Conservation (phyloP, 2,888 invertebrate genomes). For the Subacronicta megacephala region DNA sequence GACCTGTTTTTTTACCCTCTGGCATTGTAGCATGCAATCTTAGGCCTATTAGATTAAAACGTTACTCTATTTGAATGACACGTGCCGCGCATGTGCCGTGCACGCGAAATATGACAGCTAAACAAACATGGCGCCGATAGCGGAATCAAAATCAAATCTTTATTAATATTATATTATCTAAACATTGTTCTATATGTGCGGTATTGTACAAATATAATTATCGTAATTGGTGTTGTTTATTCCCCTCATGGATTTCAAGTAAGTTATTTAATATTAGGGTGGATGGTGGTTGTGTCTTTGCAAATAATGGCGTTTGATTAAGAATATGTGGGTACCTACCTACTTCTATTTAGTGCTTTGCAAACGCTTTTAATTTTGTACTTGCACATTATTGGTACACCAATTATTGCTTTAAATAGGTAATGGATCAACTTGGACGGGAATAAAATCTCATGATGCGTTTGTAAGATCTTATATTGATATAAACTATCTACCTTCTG, state of each 20-base stretch:
- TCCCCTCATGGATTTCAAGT: conserved; percentile 69
- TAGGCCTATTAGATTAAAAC: conserved; percentile 80
- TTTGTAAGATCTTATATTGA: too few relatives aligned
- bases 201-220: conserved; percentile 83
- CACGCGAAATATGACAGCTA: conserved; percentile 81
- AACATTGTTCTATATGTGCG: conserved; percentile 76
- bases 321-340: too few relatives aligned
- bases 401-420: too few relatives aligned
- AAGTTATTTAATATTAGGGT: conserved; percentile 69
- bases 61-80: conserved; percentile 69
- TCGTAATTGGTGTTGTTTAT: conserved; percentile 79
- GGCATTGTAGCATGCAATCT: conserved; percentile 65
- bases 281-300: conserved; percentile 64
- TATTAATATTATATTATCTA: conserved; percentile 84
- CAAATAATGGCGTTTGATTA: conserved; percentile 58
- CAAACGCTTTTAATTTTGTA: too few relatives aligned
- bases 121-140: conserved; percentile 84
- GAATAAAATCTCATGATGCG: too few relatives aligned
- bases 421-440: too few relatives aligned
- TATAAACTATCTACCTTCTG: too few relatives aligned
- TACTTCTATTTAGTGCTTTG: too few relatives aligned
- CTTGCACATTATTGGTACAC: too few relatives aligned
- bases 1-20: conserved; percentile 62
- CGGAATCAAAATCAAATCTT: conserved; percentile 79
- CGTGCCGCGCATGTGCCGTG: conserved; percentile 77